A percentile compares a stretch with the other conserved stretches of the same genome.
Evolutionary conservation across 2,797 vertebrate genomes (phyloP).

Genomic region (Rhinogobio ventralis): DNA sequence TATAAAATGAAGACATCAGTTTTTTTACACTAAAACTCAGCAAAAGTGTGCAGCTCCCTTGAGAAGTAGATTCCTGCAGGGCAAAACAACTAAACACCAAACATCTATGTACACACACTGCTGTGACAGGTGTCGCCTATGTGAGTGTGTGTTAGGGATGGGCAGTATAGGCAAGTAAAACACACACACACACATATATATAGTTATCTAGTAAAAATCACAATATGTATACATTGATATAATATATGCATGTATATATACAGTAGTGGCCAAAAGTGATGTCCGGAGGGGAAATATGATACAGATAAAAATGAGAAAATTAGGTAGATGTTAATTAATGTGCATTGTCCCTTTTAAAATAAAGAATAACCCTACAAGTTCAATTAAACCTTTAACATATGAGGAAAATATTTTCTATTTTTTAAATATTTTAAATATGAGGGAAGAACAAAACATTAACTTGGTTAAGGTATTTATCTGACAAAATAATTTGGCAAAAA

Average conservation of each 20-base stretch:
- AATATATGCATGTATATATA: neutral
- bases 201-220: neutral
- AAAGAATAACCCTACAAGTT: neutral
- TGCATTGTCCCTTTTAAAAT: neutral
- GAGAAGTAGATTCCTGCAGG: slow-evolving; percentile 10
- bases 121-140: slow-evolving; percentile 4
- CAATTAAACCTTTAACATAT: neutral
- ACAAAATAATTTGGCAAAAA: neutral
- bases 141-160: neutral
- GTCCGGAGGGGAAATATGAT: no score
- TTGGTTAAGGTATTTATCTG: no score
- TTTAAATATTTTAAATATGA: no score
- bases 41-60: slow-evolving; percentile 15
- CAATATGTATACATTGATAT: neutral
- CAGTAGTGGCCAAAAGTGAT: neutral
- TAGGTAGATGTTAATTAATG: neutral
- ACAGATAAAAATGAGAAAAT: neutral
- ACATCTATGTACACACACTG: neutral
- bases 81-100: slow-evolving; percentile 23
- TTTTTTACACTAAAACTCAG: slow-evolving; percentile 63
- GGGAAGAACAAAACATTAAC: no score
- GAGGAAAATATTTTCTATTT: neutral
- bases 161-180: neutral
- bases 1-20: slow-evolving; percentile 54
- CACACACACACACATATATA: no score